phyloP scores from a whole-genome alignment of 2,888 invertebrate species.

The Microdon myrmicae region DNA sequence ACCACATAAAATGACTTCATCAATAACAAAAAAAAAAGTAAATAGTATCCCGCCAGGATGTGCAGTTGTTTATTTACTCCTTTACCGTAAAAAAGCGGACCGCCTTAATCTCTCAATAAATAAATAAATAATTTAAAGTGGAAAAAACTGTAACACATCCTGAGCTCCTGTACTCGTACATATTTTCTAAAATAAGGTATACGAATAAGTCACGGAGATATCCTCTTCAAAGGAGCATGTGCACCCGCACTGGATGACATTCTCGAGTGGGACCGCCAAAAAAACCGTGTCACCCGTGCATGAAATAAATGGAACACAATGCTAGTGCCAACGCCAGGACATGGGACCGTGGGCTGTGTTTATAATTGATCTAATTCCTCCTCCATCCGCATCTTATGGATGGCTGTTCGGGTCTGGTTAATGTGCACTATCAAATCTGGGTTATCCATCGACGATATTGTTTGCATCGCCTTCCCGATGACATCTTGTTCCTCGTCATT shows the following conservation, averaged over 20 bases:
- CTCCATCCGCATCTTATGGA: constrained; percentile 8
- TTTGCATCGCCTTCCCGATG: constrained; percentile 13
- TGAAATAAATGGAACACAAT: constrained; percentile 13
- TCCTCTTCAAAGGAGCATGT: constrained; percentile 4
- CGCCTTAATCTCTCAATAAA: constrained; percentile 16
- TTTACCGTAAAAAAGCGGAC: constrained; percentile 9
- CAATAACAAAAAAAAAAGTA: too few relatives aligned
- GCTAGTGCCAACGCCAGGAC: constrained; percentile 10
- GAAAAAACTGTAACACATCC: constrained; percentile 6
- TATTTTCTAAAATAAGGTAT: neutral
- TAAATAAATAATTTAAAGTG: constrained; percentile 46
- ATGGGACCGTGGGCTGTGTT: constrained; percentile 14
- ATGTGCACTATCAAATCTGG: neutral
- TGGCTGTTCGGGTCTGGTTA: neutral
- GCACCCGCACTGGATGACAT: constrained; percentile 28
- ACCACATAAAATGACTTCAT: too few relatives aligned
- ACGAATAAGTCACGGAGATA: constrained; percentile 3
- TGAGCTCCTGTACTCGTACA: neutral
- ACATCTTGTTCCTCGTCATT: constrained; percentile 9
- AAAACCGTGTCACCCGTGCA: constrained; percentile 20
- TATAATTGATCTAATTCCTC: constrained; percentile 48
- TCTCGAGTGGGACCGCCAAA: constrained; percentile 17
- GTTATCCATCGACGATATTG: constrained; percentile 8
- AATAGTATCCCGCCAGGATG: neutral
- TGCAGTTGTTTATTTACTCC: constrained; percentile 35